phyloP scores from a whole-genome alignment of 2,888 invertebrate genomes.

The Idaea straminata region DNA sequence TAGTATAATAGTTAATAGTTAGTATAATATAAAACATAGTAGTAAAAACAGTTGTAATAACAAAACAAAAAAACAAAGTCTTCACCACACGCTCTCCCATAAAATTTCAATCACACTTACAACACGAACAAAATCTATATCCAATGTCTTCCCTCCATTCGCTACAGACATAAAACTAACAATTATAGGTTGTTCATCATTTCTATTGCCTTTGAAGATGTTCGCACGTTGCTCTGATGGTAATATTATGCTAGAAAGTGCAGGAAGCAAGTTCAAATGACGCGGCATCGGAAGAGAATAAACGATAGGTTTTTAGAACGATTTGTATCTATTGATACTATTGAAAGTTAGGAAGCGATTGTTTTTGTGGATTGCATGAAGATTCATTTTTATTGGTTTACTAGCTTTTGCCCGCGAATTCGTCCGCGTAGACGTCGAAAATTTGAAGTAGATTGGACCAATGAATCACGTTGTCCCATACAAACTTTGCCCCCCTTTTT shows the following conservation, averaged over 20 bases:
- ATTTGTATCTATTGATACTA: slow-evolving; percentile 16
- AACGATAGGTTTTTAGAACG: slow-evolving; percentile 8
- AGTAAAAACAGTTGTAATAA: not conserved
- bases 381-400: not conserved
- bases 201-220: slow-evolving; percentile 19
- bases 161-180: slow-evolving; percentile 18
- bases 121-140: slow-evolving; percentile 18
- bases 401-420: too few relatives aligned
- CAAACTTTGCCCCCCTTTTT: too few relatives aligned
- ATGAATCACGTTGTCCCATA: too few relatives aligned
- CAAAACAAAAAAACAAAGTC: slow-evolving; percentile 1
- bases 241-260: slow-evolving; percentile 16
- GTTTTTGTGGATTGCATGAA: not conserved
- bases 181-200: slow-evolving; percentile 25
- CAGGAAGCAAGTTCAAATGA: slow-evolving; percentile 21
- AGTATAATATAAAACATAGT: not conserved
- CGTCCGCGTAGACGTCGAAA: too few relatives aligned
- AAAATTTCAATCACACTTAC: slow-evolving; percentile 18
- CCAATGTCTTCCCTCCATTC: slow-evolving; percentile 19
- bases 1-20: too few relatives aligned
- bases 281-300: slow-evolving; percentile 22
- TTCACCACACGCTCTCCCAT: slow-evolving; percentile 12
- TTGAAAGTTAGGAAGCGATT: not conserved
- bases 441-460: too few relatives aligned
- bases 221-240: slow-evolving; percentile 24